Evolutionary conservation across 2,888 invertebrate species (phyloP).

Genomic region (Idaea biselata): DNA sequence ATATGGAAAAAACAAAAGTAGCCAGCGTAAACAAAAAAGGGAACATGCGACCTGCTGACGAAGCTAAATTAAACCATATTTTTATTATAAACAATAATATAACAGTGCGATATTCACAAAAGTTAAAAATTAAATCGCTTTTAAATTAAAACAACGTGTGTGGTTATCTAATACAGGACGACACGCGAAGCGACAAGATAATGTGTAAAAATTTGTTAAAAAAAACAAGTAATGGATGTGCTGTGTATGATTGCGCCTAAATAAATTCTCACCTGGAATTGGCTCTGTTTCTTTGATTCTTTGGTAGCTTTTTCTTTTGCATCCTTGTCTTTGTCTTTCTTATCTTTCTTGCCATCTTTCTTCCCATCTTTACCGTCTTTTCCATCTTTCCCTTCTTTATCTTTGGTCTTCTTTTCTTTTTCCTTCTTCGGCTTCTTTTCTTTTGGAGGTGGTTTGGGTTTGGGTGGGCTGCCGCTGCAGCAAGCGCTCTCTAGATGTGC

Average conservation of each 20-base stretch:
- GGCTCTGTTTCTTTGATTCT: slow-evolving; percentile 83
- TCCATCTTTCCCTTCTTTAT: slow-evolving; percentile 79
- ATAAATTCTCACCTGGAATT: slow-evolving; percentile 81
- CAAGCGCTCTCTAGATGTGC: slow-evolving; percentile 86
- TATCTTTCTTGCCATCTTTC: slow-evolving; percentile 81
- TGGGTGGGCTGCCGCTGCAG: slow-evolving; percentile 87
- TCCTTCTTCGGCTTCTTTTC: slow-evolving; percentile 86
- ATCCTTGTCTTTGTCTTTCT: slow-evolving; percentile 82
- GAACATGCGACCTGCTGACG: slow-evolving; percentile 68
- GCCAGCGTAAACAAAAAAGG: slow-evolving; percentile 78
- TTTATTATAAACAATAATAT: slow-evolving; percentile 46
- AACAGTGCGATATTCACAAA: slow-evolving; percentile 47
- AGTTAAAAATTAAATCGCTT: slow-evolving; percentile 49
- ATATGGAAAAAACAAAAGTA: slow-evolving; percentile 80
- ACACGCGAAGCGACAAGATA: slow-evolving; percentile 63
- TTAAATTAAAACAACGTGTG: slow-evolving; percentile 47
- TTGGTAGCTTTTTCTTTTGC: slow-evolving; percentile 81
- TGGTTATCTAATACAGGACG: slow-evolving; percentile 68
- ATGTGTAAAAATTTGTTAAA: slow-evolving; percentile 48
- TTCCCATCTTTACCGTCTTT: slow-evolving; percentile 76
- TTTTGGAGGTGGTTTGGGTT: slow-evolving; percentile 83
- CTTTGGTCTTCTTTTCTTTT: slow-evolving; percentile 83
- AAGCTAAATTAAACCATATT: slow-evolving; percentile 45
- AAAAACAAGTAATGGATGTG: slow-evolving; percentile 70
- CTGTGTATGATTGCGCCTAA: slow-evolving; percentile 48